Conservation (phyloP, 2,113 vertebrate genomes). For the Bathybates hornii region DNA sequence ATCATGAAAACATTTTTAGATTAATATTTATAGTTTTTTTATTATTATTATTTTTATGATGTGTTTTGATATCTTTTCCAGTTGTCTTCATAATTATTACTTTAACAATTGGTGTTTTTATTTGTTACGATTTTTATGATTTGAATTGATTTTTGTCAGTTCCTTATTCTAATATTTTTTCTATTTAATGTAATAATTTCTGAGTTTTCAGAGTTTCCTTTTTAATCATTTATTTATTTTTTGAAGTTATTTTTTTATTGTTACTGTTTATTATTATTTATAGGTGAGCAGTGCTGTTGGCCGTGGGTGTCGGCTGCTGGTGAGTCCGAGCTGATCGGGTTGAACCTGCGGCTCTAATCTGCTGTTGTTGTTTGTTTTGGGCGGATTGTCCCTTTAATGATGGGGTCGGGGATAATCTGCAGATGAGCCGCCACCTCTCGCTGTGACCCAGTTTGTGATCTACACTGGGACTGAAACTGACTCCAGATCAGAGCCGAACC, state of each 20-base stretch:
- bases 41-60: not conserved
- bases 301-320: too few relatives aligned
- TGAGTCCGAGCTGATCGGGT: not conserved
- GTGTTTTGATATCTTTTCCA: not conserved
- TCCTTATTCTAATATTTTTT: not conserved
- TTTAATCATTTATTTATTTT: not conserved
- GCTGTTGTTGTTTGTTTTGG: not conserved
- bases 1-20: not conserved
- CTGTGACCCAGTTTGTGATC: constrained; percentile 30
- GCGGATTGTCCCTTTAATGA: not conserved
- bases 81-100: not conserved
- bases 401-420: constrained; percentile 1
- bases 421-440: not conserved
- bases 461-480: constrained; percentile 1
- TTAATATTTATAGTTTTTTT: not conserved
- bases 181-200: not conserved
- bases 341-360: not conserved
- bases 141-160: not conserved
- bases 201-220: not conserved
- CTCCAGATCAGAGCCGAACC: not conserved
- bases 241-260: not conserved
- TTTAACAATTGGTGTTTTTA: not conserved
- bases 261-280: not conserved
- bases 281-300: not conserved
- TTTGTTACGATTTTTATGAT: not conserved